Evolutionary conservation across 2,797 vertebrate genomes (phyloP), one percentile per base, ranked within the genome.

Genomic region (Staurois parvus): DNA sequence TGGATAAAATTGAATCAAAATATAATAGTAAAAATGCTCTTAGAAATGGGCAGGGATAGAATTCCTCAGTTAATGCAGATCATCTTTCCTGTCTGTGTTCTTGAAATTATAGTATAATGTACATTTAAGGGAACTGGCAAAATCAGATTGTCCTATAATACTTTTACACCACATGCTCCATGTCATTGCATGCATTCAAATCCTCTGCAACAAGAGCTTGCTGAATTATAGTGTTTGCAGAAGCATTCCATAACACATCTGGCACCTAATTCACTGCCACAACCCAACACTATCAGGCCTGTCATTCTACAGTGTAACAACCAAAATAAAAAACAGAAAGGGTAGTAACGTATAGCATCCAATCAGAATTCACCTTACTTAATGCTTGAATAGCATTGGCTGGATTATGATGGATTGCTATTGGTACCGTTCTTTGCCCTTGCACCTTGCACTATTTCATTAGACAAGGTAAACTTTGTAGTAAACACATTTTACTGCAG

Each of bases 1-100:
- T 56, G 48, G 30, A 68, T 81, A 59, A 72, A 72, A 40, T 64
- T 26, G 19, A 72, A 81, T 78, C 45, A 24, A 81, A 81, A 73
- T 72, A 72, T 72, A 62, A 72, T 42, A 42, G 48, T 42, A 42
- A 73, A 42, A 66, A 73, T 73, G 72, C 64, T 21, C 56, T 80
- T 70, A 34, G 15, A 34, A 69, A 10, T 76, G 52, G 59, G 62
- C 48, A 77, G n/a, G 26, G 26, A 78, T 78, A 59, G 24, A 70
- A 59, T 70, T 69, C 11, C 17, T 30, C 13, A 48, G 70, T 64
- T 79, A 70, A 52, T 72, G 40, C 37, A 19, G 62, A 10, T 64
- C 42, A 28, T 19, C 11, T 79, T 81, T 80, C 30, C 30, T 79
- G 62, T n/a, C 64, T 73, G 13, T 29, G 40, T 26, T 73, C 13